Percentiles rank a stretch among this genome's conserved stretches.
Evolutionary conservation across 2,888 invertebrate species (phyloP).

Genomic region (Microchrysa polita): DNA sequence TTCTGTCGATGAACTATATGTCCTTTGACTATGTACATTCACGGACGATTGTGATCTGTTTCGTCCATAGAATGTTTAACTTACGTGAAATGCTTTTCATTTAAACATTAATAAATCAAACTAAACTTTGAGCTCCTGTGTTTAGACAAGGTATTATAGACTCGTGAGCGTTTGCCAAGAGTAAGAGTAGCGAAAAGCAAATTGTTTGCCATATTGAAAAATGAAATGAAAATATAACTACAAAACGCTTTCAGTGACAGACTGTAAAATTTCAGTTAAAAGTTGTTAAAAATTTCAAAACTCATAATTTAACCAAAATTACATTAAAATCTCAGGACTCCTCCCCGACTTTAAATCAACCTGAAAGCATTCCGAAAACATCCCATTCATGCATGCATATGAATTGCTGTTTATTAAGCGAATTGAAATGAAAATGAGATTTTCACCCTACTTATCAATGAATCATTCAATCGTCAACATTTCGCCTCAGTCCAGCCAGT

Average conservation of each 20-base stretch:
- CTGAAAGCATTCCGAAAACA: no score
- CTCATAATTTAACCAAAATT: no score
- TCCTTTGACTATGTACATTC: not conserved
- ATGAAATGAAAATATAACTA: no score
- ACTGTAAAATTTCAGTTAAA: not conserved
- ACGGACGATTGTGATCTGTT: not conserved
- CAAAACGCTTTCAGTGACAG: no score
- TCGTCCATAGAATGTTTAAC: not conserved
- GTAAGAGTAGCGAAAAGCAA: not conserved
- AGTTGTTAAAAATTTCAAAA: not conserved
- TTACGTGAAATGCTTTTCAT: not conserved
- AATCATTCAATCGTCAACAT: not conserved
- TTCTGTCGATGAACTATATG: no score
- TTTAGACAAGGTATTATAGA: not conserved
- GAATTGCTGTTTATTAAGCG: not conserved
- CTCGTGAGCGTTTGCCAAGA: not conserved
- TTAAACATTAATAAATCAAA: not conserved
- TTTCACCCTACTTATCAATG: not conserved
- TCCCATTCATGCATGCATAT: no score
- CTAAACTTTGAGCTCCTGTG: no score
- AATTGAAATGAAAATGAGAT: constrained; percentile 4
- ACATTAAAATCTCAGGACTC: not conserved
- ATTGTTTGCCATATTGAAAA: not conserved
- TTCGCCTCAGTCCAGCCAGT: not conserved
- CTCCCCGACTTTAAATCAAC: not conserved